Conservation (phyloP, 2,113 vertebrate genomes). For the Apistogramma diplotaenia region DNA sequence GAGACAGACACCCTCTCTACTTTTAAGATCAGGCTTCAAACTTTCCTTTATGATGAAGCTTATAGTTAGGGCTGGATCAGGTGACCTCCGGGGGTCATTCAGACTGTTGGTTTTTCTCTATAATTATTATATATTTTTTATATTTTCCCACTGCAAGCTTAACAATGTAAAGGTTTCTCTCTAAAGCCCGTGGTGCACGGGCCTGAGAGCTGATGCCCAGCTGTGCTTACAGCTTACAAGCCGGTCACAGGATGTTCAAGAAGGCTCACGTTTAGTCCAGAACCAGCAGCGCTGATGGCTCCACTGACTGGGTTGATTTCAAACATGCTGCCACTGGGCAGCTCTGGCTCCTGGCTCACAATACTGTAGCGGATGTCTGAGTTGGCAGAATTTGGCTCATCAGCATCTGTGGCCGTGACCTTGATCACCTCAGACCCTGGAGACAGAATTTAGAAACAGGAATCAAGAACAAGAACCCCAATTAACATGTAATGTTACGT, state of each 20-base stretch:
- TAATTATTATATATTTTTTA: no score
- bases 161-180: no score
- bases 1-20: no score
- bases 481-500: no score
- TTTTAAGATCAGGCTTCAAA: no score
- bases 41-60: no score
- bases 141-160: no score
- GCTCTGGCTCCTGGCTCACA: slow-evolving; percentile 71
- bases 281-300: slow-evolving; percentile 74
- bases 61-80: no score
- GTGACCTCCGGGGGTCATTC: no score
- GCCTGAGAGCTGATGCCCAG: background rate
- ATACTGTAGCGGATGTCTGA: slow-evolving; percentile 81
- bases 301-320: slow-evolving; percentile 76
- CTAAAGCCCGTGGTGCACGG: background rate
- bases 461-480: no score
- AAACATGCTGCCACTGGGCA: slow-evolving; percentile 71
- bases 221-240: background rate
- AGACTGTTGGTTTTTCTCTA: no score
- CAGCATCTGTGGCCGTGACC: slow-evolving; percentile 80
- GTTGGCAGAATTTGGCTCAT: slow-evolving; percentile 70
- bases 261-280: slow-evolving; percentile 56
- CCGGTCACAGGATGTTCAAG: background rate
- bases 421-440: slow-evolving; percentile 81
- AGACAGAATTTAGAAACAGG: background rate